Evolutionary conservation across 2,888 invertebrate genomes (phyloP).

Genomic region (Camptogramma bilineatum): DNA sequence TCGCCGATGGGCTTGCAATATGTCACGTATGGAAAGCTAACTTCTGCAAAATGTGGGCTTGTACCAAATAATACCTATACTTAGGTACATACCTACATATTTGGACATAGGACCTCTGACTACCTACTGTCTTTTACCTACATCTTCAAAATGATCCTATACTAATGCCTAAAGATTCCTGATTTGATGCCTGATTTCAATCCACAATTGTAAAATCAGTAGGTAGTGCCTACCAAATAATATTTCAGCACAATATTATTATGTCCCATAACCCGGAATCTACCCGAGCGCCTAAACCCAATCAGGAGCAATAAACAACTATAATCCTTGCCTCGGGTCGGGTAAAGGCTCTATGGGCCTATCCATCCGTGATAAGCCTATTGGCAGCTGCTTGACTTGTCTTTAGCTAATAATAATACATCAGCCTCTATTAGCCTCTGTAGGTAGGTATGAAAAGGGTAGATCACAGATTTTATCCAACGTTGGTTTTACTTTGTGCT

Average conservation of each 20-base stretch:
- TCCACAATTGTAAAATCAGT: neutral
- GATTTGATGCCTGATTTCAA: too few species aligned
- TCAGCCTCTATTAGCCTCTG: neutral
- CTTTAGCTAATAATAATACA: conserved; percentile 13
- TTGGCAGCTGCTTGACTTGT: conserved; percentile 15
- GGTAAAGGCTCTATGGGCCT: conserved; percentile 9
- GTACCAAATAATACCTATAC: too few species aligned
- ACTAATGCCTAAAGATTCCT: too few species aligned
- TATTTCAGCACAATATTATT: neutral
- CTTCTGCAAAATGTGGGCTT: too few species aligned
- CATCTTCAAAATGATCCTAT: too few species aligned
- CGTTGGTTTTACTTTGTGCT: neutral
- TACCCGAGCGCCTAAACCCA: conserved; percentile 6
- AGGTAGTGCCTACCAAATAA: neutral
- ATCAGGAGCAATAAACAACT: conserved; percentile 24
- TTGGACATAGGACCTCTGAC: too few species aligned
- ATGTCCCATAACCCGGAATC: neutral
- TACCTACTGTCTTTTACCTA: too few species aligned
- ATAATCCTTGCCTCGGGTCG: conserved; percentile 16
- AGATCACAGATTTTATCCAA: neutral
- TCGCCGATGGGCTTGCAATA: too few species aligned
- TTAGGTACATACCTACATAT: too few species aligned
- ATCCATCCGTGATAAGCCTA: conserved; percentile 19
- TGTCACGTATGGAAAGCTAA: too few species aligned
- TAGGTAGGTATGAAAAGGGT: neutral